A percentile compares a stretch with the other conserved stretches of the same genome.
These are phyloP conservation scores for Corythaeola cristata DNA, from an alignment of 2,113 vertebrate genomes.

Conservation along the genomic window DNA sequence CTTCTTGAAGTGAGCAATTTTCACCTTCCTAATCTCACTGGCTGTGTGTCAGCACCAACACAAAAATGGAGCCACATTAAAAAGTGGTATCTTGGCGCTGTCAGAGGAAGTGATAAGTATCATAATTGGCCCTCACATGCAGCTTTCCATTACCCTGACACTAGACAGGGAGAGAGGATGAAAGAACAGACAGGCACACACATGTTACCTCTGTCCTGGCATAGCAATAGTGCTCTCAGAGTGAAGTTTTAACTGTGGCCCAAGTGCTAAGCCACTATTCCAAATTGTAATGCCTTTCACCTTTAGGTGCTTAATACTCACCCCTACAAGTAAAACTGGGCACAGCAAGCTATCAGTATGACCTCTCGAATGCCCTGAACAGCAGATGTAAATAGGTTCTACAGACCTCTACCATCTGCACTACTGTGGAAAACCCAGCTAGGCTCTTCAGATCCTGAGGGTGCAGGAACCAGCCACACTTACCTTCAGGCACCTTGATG, in stretches of 20 bases:
- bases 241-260: background rate
- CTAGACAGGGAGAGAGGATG: background rate
- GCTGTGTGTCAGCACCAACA: slow-evolving; percentile 37
- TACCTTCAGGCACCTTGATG: background rate
- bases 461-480: background rate
- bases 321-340: background rate
- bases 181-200: slow-evolving; percentile 23
- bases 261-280: background rate
- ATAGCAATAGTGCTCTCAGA: background rate
- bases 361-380: background rate
- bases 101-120: slow-evolving; percentile 41
- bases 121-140: slow-evolving; percentile 42
- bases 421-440: background rate
- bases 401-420: background rate
- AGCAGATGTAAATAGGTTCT: background rate
- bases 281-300: background rate
- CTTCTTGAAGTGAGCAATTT: slow-evolving; percentile 17
- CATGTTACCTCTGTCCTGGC: slow-evolving; percentile 4
- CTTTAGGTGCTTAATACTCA: background rate
- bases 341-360: background rate
- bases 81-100: slow-evolving; percentile 5
- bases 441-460: background rate
- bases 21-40: background rate
- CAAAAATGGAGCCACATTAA: slow-evolving; percentile 50
- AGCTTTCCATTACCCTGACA: slow-evolving; percentile 24